Percentiles rank a stretch among this genome's conserved stretches.
phyloP scores from a whole-genome alignment of 1,140 invertebrate species.

The Saccostrea echinata region DNA sequence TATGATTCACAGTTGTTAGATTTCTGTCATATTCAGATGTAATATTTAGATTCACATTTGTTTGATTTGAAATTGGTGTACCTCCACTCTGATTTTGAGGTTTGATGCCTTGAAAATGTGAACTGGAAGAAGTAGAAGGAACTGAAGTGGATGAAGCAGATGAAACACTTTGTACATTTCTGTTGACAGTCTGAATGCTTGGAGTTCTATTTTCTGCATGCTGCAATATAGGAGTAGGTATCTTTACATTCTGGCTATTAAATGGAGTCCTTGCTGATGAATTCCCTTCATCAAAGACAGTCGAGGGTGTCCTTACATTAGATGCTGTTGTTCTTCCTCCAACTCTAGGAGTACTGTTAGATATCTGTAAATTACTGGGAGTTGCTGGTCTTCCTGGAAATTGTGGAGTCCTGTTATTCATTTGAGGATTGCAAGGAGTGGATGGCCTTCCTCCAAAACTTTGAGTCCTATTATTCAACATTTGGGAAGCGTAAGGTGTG shows the following conservation, averaged over 20 bases:
- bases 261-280: background rate
- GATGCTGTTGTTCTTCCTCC: background rate
- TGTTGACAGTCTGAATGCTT: background rate
- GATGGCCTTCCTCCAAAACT: background rate
- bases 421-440: background rate
- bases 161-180: background rate
- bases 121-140: background rate
- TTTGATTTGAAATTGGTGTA: background rate
- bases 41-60: background rate
- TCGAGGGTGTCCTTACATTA: background rate
- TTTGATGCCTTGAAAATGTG: background rate
- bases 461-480: background rate
- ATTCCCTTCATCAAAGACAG: background rate
- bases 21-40: background rate
- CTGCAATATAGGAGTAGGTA: background rate
- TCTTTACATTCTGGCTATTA: background rate
- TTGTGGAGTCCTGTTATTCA: background rate
- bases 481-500: background rate
- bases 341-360: background rate
- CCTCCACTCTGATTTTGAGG: background rate
- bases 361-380: background rate
- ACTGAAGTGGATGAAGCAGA: background rate
- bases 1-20: background rate
- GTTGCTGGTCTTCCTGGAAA: background rate
- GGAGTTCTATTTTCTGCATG: background rate